Evolutionary conservation across 2,888 invertebrate genomes (phyloP), one percentile per base, ranked within the genome.

Genomic region (Clivina fossor): DNA sequence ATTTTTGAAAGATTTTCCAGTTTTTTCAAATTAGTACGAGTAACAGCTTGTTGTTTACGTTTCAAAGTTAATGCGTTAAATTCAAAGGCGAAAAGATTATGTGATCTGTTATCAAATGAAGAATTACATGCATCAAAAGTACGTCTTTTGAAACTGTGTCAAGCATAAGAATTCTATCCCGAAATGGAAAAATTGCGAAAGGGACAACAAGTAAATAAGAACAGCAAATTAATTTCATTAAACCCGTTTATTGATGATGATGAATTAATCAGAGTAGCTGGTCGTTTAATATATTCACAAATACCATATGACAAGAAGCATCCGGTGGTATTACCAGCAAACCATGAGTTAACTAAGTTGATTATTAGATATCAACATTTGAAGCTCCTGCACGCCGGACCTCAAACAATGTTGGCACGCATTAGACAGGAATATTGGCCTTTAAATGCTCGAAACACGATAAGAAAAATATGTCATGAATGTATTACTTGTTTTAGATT

Each of bases 311-410:
- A 26, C 5, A 5, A 26, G 9, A 26, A 26, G 26, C 26, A 26
- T 26, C 7, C 7, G 9, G 9, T 26, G 5, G 9, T 26, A 5
- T 26, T 26, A 26, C 26, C 26, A 8, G 9, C 5, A 26, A 26
- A 26, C 9, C 26, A 26, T 26, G 9, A 5, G 9, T 9, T 26
- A 8, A 26, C 24, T 26, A 43, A 22, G 24, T 13, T 26, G 18
- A 35, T 46, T 44, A 33, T 44, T 11, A 9, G 16, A 33, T 49
- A 13, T 22, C 16, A 1, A 64, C 63, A 33, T 22, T 44, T 13
- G 57, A 59, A 4, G 59, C 63, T 0, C 50, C 66, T 15, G 62
- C 63, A 4, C 48, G 65, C 7, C 54, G 68, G 3, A 64, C 66
- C 26, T 55, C 67, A n/a, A 59, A 60, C 13, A 61, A 51, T 18